Percentiles rank a stretch among this genome's conserved stretches.
Conservation (phyloP, 1,140 invertebrate genomes). For the Chlorops oryzae region DNA sequence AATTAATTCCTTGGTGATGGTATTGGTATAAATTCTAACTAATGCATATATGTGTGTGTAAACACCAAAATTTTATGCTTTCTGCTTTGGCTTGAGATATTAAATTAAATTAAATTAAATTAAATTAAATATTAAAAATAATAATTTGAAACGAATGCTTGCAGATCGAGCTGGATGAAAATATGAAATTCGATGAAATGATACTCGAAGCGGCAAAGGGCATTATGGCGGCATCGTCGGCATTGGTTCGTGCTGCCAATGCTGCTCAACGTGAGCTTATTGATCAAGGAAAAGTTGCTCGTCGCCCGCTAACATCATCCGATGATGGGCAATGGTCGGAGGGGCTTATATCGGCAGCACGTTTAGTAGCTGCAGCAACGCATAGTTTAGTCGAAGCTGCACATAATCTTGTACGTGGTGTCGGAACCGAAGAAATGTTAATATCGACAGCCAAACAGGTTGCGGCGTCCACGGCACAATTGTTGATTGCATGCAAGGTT, state of each 20-base stretch:
- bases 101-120: too few relatives aligned
- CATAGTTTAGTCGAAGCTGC: constrained; percentile 96
- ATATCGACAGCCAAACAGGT: constrained; percentile 97
- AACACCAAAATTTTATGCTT: constrained; percentile 4
- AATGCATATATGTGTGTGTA: too few relatives aligned
- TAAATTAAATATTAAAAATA: too few relatives aligned
- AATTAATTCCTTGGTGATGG: too few relatives aligned
- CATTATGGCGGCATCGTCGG: constrained; percentile 93
- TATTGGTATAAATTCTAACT: too few relatives aligned
- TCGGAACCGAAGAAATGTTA: constrained; percentile 89
- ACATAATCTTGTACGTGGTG: constrained; percentile 92
- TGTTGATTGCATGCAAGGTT: constrained; percentile 95
- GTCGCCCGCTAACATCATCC: constrained; percentile 70
- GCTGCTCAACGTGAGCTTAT: constrained; percentile 93
- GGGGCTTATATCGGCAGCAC: constrained; percentile 91
- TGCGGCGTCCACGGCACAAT: constrained; percentile 91
- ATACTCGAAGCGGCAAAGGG: constrained; percentile 97
- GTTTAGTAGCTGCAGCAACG: constrained; percentile 92
- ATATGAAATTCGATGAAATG: constrained; percentile 97
- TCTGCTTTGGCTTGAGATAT: too few relatives aligned
- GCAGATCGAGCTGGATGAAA: constrained; percentile 78
- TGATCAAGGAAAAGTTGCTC: constrained; percentile 73
- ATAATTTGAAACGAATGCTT: too few relatives aligned
- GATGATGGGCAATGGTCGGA: constrained; percentile 99
- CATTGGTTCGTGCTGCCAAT: constrained; percentile 91